Evolutionary conservation across 2,797 vertebrate genomes (phyloP).

Genomic region (Chelidonichthys spinosus): DNA sequence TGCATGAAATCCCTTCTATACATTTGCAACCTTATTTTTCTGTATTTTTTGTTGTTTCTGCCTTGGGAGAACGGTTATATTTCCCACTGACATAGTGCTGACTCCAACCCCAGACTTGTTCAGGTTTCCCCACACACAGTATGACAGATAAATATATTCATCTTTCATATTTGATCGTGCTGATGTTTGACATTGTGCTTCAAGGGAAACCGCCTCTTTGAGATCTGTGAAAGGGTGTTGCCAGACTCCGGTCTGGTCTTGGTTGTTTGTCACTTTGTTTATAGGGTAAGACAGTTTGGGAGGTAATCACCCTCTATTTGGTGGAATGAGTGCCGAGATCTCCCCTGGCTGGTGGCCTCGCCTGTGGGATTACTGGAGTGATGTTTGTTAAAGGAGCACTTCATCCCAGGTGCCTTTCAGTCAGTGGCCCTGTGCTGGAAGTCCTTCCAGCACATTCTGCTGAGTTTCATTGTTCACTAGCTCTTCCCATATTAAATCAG

Average conservation of each 20-base stretch:
- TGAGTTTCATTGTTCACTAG: constrained; percentile 23
- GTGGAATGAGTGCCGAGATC: constrained; percentile 45
- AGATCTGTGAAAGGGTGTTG: constrained; percentile 6
- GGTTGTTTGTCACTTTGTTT: constrained; percentile 44
- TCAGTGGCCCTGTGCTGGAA: constrained; percentile 56
- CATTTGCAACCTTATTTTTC: neutral
- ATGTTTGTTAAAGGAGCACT: constrained; percentile 41
- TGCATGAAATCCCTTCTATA: neutral
- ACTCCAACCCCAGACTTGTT: neutral
- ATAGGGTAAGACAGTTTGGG: constrained; percentile 19
- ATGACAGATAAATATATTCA: neutral
- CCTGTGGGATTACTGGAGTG: constrained; percentile 42
- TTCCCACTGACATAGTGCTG: neutral
- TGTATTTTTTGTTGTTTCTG: neutral
- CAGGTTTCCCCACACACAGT: constrained; percentile 16
- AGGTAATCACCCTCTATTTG: constrained; percentile 46
- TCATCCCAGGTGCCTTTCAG: constrained; percentile 50
- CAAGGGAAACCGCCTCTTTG: constrained; percentile 25
- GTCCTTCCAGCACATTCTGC: constrained; percentile 22
- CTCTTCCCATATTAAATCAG: constrained; percentile 8
- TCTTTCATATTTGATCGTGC: constrained; percentile 9
- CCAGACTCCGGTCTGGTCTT: neutral
- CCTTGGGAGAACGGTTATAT: neutral
- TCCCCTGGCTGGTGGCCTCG: constrained; percentile 19
- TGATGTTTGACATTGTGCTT: constrained; percentile 3